phyloP scores from a whole-genome alignment of 2,888 invertebrate genomes.

The Caenorhabditis sp. region DNA sequence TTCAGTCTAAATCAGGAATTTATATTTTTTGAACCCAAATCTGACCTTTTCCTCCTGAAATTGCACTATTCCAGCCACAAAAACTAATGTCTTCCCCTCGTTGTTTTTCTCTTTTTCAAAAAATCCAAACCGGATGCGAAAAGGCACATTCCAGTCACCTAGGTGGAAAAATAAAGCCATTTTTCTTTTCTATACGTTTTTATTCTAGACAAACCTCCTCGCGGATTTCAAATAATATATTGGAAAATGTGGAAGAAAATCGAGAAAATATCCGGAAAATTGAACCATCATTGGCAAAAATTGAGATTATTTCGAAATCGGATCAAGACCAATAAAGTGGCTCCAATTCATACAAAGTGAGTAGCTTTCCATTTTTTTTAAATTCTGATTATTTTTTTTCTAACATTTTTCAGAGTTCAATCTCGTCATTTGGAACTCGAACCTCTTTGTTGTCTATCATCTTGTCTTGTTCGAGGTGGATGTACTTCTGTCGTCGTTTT shows the following conservation, averaged over 20 bases:
- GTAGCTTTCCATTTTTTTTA: too few relatives aligned
- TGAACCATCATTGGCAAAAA: conserved; percentile 28
- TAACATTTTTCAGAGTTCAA: conserved; percentile 56
- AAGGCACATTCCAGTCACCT: not conserved
- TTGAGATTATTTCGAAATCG: conserved; percentile 26
- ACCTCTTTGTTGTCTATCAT: conserved; percentile 67
- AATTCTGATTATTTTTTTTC: too few relatives aligned
- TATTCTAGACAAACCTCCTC: conserved; percentile 32
- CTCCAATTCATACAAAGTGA: conserved; percentile 52
- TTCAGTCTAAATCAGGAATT: too few relatives aligned
- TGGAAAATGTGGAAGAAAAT: conserved; percentile 27
- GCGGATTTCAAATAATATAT: conserved; percentile 18
- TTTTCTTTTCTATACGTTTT: not conserved
- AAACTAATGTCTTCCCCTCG: not conserved
- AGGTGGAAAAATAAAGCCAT: too few relatives aligned
- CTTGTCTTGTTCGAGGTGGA: conserved; percentile 67
- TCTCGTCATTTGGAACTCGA: conserved; percentile 67
- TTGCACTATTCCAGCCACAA: not conserved
- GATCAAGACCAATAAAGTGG: conserved; percentile 48
- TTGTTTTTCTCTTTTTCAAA: not conserved
- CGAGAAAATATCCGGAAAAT: conserved; percentile 17
- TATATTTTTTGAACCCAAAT: too few relatives aligned
- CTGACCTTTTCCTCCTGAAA: too few relatives aligned
- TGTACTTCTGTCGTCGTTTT: conserved; percentile 65
- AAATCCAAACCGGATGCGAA: not conserved